phyloP scores from a whole-genome alignment of 2,797 vertebrate genomes.

The Luscinia luscinia region DNA sequence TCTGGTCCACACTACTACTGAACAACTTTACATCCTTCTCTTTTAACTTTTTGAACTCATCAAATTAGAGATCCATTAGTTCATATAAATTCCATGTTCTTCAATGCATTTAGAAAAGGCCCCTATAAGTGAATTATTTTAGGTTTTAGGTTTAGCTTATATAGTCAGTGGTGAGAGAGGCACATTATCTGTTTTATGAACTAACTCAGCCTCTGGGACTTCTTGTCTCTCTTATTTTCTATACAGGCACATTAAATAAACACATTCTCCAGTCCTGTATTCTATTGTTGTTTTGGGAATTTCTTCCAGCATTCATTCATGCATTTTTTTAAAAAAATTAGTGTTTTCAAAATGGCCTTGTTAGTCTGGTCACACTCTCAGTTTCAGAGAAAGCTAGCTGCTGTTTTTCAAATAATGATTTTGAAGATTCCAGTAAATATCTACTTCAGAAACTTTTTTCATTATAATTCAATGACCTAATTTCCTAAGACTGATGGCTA shows the following conservation, averaged over 20 bases:
- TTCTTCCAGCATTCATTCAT: not conserved
- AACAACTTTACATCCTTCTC: not conserved
- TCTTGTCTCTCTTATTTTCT: not conserved
- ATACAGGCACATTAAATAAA: not conserved
- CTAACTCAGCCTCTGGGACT: not conserved
- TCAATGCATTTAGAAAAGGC: not conserved
- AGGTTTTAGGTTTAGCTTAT: not conserved
- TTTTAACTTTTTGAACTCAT: not conserved
- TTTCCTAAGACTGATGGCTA: slow-evolving; percentile 49
- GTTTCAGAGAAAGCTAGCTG: not conserved
- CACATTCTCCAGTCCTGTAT: not conserved
- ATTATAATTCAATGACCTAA: slow-evolving; percentile 17
- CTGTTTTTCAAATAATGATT: slow-evolving; percentile 33
- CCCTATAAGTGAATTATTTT: not conserved
- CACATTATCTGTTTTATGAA: not conserved
- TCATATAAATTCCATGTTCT: not conserved
- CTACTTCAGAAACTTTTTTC: not conserved
- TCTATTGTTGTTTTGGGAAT: not conserved
- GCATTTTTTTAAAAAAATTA: not conserved
- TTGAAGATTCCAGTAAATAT: slow-evolving; percentile 14
- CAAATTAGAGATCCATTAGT: not conserved
- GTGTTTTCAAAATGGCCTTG: not conserved
- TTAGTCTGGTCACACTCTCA: not conserved
- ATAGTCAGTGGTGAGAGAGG: not conserved
- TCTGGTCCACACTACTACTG: not conserved